Base-by-base conservation (phyloP, 1,140 invertebrate species). In the Cyrtorhinus lividipennis region DNA sequence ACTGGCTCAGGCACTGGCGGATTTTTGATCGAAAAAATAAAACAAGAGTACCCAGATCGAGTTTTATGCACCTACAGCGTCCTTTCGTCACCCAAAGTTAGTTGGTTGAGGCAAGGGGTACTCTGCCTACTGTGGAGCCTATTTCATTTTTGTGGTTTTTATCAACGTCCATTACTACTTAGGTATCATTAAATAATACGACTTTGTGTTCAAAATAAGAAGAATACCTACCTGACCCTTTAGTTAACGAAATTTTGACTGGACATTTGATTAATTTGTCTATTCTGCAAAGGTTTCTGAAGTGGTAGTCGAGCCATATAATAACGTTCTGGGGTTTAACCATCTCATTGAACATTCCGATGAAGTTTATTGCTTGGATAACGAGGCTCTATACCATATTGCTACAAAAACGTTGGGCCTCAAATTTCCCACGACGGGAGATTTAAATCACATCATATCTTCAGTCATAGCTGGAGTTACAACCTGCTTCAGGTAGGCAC, bases 11-110 rank as follows among this genome's bases (percentile, higher is more conserved):
- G 90, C 30, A 79, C 92, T 75, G 89, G 89, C n/a, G 90, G 88
- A 0, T 74, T 91, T 20, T 75, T 92, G 15, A 83, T 93, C 62
- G 90, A 80, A n/a, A 87, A 87, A 72, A 88, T 90, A 66, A 78
- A 86, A 46, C 87, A 90, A 71, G 87, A 90, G 72, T 90, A 88
- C 70, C 87, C 91, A 2, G 90, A 94, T 76, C 80, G 91, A 71
- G 93, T 95, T 65, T 90, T 93, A 82, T 84, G 85, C 72, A 88
- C 89, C 18, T 93, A 89, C 73, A 90, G 87, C 2, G 88, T 93
- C 48, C 85, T 93, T 46, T 90, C 90, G 24, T 92, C 89, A n/a
- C 87, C 90, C 5, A 90, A 90, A 74, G 90, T 88, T n/a, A n/a
- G n/a, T n/a, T n/a, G n/a, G n/a, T n/a, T n/a, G n/a, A n/a, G n/a